Conservation (phyloP, 2,797 vertebrate species). For the Sebastes ruberrimus region DNA sequence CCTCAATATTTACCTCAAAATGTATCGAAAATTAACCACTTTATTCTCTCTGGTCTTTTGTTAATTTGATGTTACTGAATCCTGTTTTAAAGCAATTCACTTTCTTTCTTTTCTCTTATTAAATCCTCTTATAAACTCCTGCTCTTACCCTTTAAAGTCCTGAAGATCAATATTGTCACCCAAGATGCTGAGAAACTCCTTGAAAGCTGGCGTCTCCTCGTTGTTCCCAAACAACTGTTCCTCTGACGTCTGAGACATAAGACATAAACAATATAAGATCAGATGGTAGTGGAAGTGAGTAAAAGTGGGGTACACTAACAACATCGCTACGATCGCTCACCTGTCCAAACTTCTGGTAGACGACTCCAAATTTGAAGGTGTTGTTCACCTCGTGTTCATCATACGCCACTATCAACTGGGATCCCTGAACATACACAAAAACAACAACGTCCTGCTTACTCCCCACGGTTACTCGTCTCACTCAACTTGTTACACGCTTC, state of each 20-base stretch:
- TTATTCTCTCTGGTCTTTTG: neutral
- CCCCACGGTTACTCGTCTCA: neutral
- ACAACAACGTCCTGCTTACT: neutral
- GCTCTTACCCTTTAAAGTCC: constrained; percentile 93
- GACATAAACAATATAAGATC: neutral
- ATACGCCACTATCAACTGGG: constrained; percentile 94
- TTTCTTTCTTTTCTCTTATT: neutral
- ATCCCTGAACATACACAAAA: constrained; percentile 83
- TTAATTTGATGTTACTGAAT: neutral
- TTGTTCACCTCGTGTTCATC: constrained; percentile 98
- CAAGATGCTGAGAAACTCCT: constrained; percentile 89
- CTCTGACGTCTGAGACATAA: constrained; percentile 87
- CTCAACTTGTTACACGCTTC: neutral
- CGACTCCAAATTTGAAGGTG: constrained; percentile 96
- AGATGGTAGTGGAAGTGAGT: neutral
- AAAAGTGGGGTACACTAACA: neutral
- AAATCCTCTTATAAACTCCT: neutral
- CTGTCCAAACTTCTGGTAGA: constrained; percentile 97
- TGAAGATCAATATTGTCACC: constrained; percentile 93
- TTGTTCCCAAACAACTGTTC: constrained; percentile 96
- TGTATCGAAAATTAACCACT: no score
- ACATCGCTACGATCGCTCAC: constrained; percentile 73
- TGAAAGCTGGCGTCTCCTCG: constrained; percentile 93
- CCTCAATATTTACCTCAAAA: no score
- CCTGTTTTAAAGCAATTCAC: neutral